phyloP scores from a whole-genome alignment of 2,888 invertebrate genomes.

The Ophion slaviceki region DNA sequence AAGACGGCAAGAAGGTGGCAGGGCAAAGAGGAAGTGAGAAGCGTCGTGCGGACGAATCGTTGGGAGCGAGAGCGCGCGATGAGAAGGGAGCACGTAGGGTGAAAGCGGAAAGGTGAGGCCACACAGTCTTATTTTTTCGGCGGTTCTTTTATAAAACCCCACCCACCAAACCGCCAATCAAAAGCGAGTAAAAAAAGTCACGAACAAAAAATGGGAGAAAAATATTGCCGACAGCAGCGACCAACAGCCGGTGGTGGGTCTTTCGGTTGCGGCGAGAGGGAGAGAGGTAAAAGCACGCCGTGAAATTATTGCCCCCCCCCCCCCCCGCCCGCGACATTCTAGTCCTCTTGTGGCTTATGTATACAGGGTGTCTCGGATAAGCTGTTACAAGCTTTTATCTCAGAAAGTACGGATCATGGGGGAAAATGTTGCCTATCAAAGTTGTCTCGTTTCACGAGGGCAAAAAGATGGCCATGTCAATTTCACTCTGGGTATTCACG shows the following conservation, averaged over 20 bases:
- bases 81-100: slow-evolving; percentile 55
- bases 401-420: neutral
- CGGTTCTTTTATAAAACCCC: slow-evolving; percentile 80
- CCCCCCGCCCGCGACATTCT: neutral
- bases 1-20: slow-evolving; percentile 46
- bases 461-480: neutral
- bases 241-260: slow-evolving; percentile 78
- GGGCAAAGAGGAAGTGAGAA: slow-evolving; percentile 53
- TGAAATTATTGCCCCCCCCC: slow-evolving; percentile 77
- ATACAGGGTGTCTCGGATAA: neutral
- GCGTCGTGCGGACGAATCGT: slow-evolving; percentile 52
- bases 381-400: neutral
- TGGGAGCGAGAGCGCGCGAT: slow-evolving; percentile 64
- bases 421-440: neutral
- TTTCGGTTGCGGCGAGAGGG: slow-evolving; percentile 67
- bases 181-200: slow-evolving; percentile 79
- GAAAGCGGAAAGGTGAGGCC: slow-evolving; percentile 71
- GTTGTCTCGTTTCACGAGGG: neutral
- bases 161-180: slow-evolving; percentile 78
- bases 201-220: slow-evolving; percentile 71
- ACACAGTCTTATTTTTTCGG: slow-evolving; percentile 80
- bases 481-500: neutral
- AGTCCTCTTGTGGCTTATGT: slow-evolving; percentile 26
- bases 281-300: slow-evolving; percentile 71
- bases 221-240: slow-evolving; percentile 76